Evolutionary conservation across 2,797 vertebrate genomes (phyloP).

Genomic region (Ctenopoma kingsleyae): DNA sequence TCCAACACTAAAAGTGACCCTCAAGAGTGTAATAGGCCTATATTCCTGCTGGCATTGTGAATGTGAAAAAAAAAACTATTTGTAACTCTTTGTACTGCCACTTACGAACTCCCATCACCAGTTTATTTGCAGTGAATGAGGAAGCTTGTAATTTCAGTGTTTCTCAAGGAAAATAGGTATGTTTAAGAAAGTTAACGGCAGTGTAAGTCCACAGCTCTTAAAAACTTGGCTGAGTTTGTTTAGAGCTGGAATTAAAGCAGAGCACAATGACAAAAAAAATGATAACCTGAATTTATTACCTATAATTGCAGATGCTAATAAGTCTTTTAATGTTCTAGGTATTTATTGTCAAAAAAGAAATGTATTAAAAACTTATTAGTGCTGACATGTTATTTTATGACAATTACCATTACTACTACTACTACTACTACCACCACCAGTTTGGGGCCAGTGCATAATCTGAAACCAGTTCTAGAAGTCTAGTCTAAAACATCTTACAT

Average conservation of each 20-base stretch:
- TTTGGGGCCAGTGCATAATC: too few relatives aligned
- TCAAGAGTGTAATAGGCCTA: constrained; percentile 86
- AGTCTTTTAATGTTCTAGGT: background rate
- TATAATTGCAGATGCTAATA: background rate
- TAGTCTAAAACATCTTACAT: too few relatives aligned
- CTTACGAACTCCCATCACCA: constrained; percentile 59
- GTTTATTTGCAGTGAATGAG: constrained; percentile 69
- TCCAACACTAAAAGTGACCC: constrained; percentile 81
- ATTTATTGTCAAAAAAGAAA: background rate
- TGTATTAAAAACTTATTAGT: background rate
- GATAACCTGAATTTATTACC: constrained; percentile 14
- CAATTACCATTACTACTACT: too few relatives aligned
- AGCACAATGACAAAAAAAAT: constrained; percentile 33
- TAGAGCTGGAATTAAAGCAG: constrained; percentile 14
- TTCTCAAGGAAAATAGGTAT: constrained; percentile 60
- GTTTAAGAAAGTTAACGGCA: constrained; percentile 53
- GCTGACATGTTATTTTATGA: background rate
- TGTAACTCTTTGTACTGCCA: constrained; percentile 77
- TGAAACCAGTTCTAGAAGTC: too few relatives aligned
- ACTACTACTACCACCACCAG: too few relatives aligned
- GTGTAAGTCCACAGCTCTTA: constrained; percentile 42
- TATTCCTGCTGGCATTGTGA: constrained; percentile 87
- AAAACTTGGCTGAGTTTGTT: constrained; percentile 45
- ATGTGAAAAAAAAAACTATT: constrained; percentile 74
- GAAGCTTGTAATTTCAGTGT: constrained; percentile 70